Evolutionary conservation across 1,140 invertebrate genomes (phyloP), one percentile per base, ranked within the genome.

Genomic region (Lucilia sericata): DNA sequence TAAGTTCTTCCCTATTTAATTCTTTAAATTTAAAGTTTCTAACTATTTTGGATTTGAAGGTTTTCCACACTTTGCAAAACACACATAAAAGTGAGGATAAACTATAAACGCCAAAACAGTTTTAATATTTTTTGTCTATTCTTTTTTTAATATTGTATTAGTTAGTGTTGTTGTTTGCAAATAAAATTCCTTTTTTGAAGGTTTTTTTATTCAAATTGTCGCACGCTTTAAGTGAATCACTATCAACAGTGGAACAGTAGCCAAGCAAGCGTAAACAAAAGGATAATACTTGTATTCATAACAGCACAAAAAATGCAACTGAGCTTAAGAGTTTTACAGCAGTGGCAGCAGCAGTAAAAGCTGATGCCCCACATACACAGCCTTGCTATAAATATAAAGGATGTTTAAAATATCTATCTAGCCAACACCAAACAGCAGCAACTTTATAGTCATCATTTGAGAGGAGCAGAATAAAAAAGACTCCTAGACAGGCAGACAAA

Each of bases 261-360:
- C 76, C 76, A 80, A 80, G 42, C 76, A 80, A 80, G 76, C 76
- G 76, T 80, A 49, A 80, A 80, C 76, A 80, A 80, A 80, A 80
- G 76, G 76, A 80, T 80, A 80, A 80, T 80, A 80, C 76, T 80
- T 80, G 42, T 80, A 80, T 80, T 80, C 25, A 80, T 80, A 80
- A 80, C 76, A 80, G 8, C 34, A 47, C 75, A 78, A 78, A 78
- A n/a, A 78, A 47, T 70, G 65, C 65, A 70, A 25, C 65, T 70
- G 65, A 70, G 65, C 65, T 70, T 70, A 21, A 70, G n/a, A 25
- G 19, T 42, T 42, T 42, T 42, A 42, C n/a, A 70, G 0, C n/a
- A 70, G 21, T 5, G 7, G 9, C n/a, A 70, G 0, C n/a, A 70
- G 21, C n/a, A 25, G 9, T 12, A 17, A 60, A 17, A 1, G 2